phyloP scores from a whole-genome alignment of 2,113 vertebrate genomes.

The Seriola quinqueradiata region DNA sequence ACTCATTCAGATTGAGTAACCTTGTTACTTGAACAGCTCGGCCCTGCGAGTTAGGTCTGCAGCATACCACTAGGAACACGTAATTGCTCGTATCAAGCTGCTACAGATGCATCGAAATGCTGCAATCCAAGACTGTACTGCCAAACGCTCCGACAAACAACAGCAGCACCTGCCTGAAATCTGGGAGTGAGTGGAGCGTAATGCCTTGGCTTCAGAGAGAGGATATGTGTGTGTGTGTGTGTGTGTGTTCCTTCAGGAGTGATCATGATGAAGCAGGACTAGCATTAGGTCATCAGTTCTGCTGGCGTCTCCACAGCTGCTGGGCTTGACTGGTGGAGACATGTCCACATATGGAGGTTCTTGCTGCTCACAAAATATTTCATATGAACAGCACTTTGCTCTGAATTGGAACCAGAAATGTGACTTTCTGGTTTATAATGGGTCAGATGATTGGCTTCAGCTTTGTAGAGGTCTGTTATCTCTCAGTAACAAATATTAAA shows the following conservation, averaged over 20 bases:
- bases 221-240: conserved; percentile 44
- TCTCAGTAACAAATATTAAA: not conserved
- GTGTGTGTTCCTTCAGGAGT: conserved; percentile 66
- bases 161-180: conserved; percentile 80
- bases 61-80: conserved; percentile 70
- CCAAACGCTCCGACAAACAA: conserved; percentile 74
- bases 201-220: conserved; percentile 65
- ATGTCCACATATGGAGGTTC: conserved; percentile 81
- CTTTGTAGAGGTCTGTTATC: conserved; percentile 6
- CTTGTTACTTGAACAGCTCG: conserved; percentile 35
- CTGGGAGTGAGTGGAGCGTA: conserved; percentile 69
- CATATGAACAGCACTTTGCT: conserved; percentile 34
- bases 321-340: conserved; percentile 72
- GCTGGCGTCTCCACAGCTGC: conserved; percentile 75
- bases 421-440: conserved; percentile 18
- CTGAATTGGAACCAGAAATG: conserved; percentile 50
- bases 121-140: conserved; percentile 66
- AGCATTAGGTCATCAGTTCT: conserved; percentile 78
- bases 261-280: conserved; percentile 79
- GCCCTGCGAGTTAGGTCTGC: conserved; percentile 45
- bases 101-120: conserved; percentile 74
- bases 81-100: conserved; percentile 69
- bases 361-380: conserved; percentile 61
- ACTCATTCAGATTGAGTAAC: conserved; percentile 40
- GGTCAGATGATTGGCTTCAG: conserved; percentile 3